Conservation (phyloP, 2,113 vertebrate species). For the Misgurnus anguillicaudatus region DNA sequence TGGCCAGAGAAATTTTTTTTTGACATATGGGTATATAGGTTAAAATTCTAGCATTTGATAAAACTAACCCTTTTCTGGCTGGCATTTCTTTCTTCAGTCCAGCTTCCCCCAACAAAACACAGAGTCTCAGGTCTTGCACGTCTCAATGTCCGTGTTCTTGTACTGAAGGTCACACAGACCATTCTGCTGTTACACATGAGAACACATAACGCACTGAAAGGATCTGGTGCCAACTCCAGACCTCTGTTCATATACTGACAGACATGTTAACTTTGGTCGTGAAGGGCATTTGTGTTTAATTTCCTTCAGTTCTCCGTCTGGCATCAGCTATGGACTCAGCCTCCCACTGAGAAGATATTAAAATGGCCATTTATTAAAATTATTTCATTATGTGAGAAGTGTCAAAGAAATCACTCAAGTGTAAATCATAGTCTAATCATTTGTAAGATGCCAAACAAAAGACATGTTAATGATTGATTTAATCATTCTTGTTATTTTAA, state of each 20-base stretch:
- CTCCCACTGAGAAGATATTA: conserved; percentile 62
- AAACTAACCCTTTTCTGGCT: neutral
- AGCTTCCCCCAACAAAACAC: neutral
- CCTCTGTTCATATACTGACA: conserved; percentile 56
- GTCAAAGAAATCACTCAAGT: conserved; percentile 22
- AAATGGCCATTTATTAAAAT: conserved; percentile 38
- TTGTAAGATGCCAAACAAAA: neutral
- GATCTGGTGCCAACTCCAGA: conserved; percentile 66
- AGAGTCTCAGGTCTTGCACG: conserved; percentile 12
- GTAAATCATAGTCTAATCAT: neutral
- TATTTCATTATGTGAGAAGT: conserved; percentile 14
- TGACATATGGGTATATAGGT: too few relatives aligned
- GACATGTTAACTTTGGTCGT: conserved; percentile 27
- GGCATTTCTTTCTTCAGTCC: neutral
- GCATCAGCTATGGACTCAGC: conserved; percentile 46
- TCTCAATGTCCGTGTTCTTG: conserved; percentile 32
- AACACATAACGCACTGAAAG: conserved; percentile 59
- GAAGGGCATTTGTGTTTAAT: conserved; percentile 69
- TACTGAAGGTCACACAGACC: conserved; percentile 33
- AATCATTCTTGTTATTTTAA: neutral
- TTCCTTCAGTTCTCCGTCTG: conserved; percentile 55
- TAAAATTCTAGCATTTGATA: neutral
- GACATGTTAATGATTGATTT: neutral
- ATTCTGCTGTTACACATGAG: conserved; percentile 21
- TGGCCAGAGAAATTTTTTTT: too few relatives aligned